phyloP scores from a whole-genome alignment of 37 sponge, comb jelly and placozoan genomes.

The Tethya wilhelma region DNA sequence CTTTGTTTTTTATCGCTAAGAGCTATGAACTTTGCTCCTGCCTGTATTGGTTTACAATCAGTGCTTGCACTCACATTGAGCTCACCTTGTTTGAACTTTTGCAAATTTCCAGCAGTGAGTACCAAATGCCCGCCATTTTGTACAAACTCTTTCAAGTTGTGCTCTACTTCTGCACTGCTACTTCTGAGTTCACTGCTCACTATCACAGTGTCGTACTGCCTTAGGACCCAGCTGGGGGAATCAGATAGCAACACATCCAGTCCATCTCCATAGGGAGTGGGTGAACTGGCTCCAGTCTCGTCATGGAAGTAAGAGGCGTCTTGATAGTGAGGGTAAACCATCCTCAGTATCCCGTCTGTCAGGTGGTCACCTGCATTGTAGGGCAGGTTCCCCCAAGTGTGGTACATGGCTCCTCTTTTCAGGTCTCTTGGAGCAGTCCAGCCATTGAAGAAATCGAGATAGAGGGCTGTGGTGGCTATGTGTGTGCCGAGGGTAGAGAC shows the following conservation, averaged over 20 bases:
- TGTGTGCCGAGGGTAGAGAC: conserved; percentile 14
- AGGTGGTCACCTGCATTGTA: conserved; percentile 53
- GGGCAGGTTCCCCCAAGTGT: conserved; percentile 43
- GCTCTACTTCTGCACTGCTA: conserved; percentile 15
- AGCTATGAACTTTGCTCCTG: conserved; percentile 12
- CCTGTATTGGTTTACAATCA: neutral
- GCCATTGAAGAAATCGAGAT: conserved; percentile 52
- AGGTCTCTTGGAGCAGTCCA: conserved; percentile 48
- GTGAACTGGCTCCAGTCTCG: conserved; percentile 56
- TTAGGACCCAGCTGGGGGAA: conserved; percentile 47
- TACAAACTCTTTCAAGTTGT: conserved; percentile 29
- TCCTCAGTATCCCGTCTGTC: conserved; percentile 44
- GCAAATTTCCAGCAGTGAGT: conserved; percentile 40
- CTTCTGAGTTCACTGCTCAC: conserved; percentile 1
- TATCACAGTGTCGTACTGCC: conserved; percentile 47
- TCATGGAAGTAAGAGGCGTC: conserved; percentile 67
- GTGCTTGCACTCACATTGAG: conserved; percentile 8
- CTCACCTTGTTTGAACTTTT: neutral
- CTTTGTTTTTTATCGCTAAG: neutral
- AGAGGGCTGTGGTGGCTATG: conserved; percentile 34
- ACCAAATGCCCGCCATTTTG: conserved; percentile 39
- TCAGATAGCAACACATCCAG: conserved; percentile 56
- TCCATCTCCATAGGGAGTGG: conserved; percentile 61
- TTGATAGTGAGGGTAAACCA: conserved; percentile 61
- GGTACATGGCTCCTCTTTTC: conserved; percentile 14